These are phyloP conservation scores for Scaptomyza montana DNA, from an alignment of 1,140 invertebrate genomes.

Conservation along the genomic window DNA sequence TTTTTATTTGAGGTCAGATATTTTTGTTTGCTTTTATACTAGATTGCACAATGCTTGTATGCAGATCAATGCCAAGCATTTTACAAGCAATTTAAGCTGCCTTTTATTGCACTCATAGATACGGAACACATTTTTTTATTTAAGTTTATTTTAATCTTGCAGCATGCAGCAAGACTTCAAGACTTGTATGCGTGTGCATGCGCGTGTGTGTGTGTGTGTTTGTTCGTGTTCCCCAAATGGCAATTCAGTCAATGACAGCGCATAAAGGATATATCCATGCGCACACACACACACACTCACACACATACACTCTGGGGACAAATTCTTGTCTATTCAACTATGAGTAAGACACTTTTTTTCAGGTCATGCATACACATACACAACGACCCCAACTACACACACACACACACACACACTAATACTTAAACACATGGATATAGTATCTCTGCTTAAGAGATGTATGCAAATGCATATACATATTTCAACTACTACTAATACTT, in stretches of 20 bases:
- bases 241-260: conserved; percentile 70
- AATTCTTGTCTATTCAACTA: conserved; percentile 73
- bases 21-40: conserved; percentile 1
- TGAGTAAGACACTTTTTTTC: conserved; percentile 62
- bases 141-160: conserved; percentile 59
- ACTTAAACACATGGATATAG: not conserved
- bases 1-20: conserved; percentile 40
- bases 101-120: conserved; percentile 42
- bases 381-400: conserved; percentile 1
- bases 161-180: conserved; percentile 5
- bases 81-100: conserved; percentile 47
- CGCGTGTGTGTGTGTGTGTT: not conserved
- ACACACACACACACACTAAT: not conserved
- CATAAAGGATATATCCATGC: conserved; percentile 51
- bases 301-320: conserved; percentile 10
- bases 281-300: conserved; percentile 16
- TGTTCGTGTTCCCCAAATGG: conserved; percentile 50
- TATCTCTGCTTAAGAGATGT: conserved; percentile 16
- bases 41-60: conserved; percentile 3
- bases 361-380: conserved; percentile 59
- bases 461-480: conserved; percentile 18
- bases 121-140: conserved; percentile 32
- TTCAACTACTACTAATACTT: conserved; percentile 24
- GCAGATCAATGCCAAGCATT: conserved; percentile 34
- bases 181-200: not conserved